Base-by-base conservation (phyloP, 2,113 vertebrate genomes). In the Euleptes europaea region DNA sequence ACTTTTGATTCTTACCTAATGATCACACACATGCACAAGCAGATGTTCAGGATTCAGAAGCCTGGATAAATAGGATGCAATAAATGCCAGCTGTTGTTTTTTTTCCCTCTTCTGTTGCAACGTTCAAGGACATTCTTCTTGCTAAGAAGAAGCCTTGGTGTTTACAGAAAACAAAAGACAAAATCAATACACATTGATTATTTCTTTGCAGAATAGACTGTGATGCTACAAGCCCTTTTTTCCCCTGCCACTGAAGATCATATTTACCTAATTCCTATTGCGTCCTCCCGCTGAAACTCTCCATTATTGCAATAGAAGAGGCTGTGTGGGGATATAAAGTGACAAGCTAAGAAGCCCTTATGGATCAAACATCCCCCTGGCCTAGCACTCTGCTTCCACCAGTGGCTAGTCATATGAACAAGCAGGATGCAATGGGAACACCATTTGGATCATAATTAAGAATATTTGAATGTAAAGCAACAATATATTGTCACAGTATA, bases 11-110 rank as follows among this genome's bases (percentile, higher is more conserved):
- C 88, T 85, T 90, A 83, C 69, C 86, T 92, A 94, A 94, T 91
- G 91, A 92, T 93, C 95, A 95, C 84, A 93, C 93, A 94, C 93
- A 84, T 74, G 90, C 79, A 77, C 88, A 90, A 90, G 85, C 88
- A 90, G 89, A 85, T 94, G 83, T 70, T 93, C 83, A 84, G 73
- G 67, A 89, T 92, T 91, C 86, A 83, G 91, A 90, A 92, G 89
- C 88, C 88, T 86, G 92, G 86, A 82, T 89, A 92, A 92, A 83
- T 78, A 87, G 84, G 86, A 87, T 82, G 67, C 88, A 92, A 86
- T 72, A 74, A 86, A 54, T 84, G 92, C 85, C 89, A 88, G 86
- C 82, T 91, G 88, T 19, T 91, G 42, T 82, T 84, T 57, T 91
- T 47, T 82, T 84, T 57, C 6, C 44, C 15, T 79, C 69, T 94